Evolutionary conservation across 2,888 invertebrate genomes (phyloP), one percentile per base, ranked within the genome.

Genomic region (Cephus sareptanus): DNA sequence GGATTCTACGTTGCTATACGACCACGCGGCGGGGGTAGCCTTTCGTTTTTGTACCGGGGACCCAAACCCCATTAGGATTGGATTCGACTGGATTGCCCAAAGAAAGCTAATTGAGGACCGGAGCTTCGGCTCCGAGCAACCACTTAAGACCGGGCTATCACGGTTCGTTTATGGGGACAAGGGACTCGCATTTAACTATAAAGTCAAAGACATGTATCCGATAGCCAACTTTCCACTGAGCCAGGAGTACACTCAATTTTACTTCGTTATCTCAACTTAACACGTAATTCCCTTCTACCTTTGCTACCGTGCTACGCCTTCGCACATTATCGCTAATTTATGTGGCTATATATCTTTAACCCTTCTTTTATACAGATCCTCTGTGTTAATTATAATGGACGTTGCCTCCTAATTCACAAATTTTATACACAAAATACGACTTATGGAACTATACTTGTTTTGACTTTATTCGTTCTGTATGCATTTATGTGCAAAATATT

Each of bases 191-290:
- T 75, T 34, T 34, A 34, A 74, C 70, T 75, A 75, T 33, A 69
- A 75, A 77, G 33, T 77, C 70, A 71, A 75, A 77, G 77, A 75
- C 77, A 75, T 75, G 75, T 70, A 77, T 40, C 35, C 13, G 35
- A 35, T 35, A 35, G 23, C 9, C 9, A 56, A 56, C 23, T 56
- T 9, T 23, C 6, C 56, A 56, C 40, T 6, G 0, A 15, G 40
- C 40, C 40, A 15, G 56, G 9, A 56, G 23, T 23, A 9, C 23
- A 56, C 23, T 56, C 2, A 23, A 56, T 56, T 56, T 56, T 9
- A 56, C 56, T 56, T 56, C 56, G 56, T 56, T 23, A 56, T 6
- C 23, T 6, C 56, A 23, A 56, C 40, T 23, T 23, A 23, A 56
- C 23, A 23, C 56, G 56, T 56, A 23, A 56, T 56, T 56, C 56